A percentile compares a stretch with the other conserved stretches of the same genome.
phyloP scores from a whole-genome alignment of 2,888 invertebrate genomes.

The Rhaphigaster nebulosa region DNA sequence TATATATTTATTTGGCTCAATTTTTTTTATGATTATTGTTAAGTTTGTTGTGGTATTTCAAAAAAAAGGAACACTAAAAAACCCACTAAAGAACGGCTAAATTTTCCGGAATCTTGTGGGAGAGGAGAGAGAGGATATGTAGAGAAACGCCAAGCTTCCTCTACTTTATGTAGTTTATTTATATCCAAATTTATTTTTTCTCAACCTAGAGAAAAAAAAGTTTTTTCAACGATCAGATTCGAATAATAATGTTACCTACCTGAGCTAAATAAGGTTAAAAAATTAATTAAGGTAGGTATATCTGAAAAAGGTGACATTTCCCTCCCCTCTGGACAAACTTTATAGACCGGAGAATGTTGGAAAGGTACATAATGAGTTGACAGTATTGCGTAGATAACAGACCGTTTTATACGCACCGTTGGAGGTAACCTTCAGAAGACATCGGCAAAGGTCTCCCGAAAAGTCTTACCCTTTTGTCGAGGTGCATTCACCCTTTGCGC shows the following conservation, averaged over 20 bases:
- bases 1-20: no score
- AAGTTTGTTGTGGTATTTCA: no score
- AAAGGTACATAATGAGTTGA: background rate
- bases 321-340: background rate
- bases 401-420: background rate
- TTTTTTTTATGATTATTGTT: no score
- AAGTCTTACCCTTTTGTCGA: conserved; percentile 15
- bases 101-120: no score
- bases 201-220: no score
- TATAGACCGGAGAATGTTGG: background rate
- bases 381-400: background rate
- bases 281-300: background rate
- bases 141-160: no score
- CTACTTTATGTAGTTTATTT: no score
- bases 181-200: no score
- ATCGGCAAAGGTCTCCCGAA: conserved; percentile 1
- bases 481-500: conserved; percentile 20
- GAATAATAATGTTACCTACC: background rate
- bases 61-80: no score
- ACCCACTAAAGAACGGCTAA: no score
- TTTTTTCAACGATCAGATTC: no score
- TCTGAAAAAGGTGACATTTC: background rate
- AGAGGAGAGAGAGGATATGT: no score
- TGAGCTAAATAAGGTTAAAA: background rate
- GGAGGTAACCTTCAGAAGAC: conserved; percentile 21